Evolutionary conservation across 2,797 vertebrate genomes (phyloP), one percentile per base, ranked within the genome.

Genomic region (Paedocypris micromegethes): DNA sequence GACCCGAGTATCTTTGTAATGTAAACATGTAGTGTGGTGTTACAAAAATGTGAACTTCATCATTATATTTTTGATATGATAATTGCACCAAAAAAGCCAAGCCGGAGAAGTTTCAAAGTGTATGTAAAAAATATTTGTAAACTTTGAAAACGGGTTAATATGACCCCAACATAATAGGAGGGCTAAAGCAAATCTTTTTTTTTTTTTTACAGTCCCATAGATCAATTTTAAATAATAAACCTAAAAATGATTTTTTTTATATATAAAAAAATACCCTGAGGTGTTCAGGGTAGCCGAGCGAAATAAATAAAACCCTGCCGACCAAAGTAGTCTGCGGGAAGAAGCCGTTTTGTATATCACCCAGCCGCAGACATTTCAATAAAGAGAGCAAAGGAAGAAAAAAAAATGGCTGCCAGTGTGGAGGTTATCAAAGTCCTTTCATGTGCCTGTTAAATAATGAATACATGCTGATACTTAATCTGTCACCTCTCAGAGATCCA

Each of bases 401-500:
- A 23, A 55, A 64, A 72, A 71, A 70, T 61, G 58, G 56, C 52
- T 72, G 78, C 53, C 61, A 76, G 76, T 76, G 68, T 74, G 64
- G 55, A 67, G 63, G 73, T 64, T 77, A 74, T 82, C 77, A 74
- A 77, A 76, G 68, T 75, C 70, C 74, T 78, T 78, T 74, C 73
- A 73, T 79, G 69, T 68, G 73, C 66, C 72, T 58, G 50, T 54
- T 84, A 72, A 77, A 82, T 79, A 77, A 81, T 82, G 73, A 75
- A 78, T 77, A 74, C 65, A 68, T 44, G 64, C 57, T 78, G 77
- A 79, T 79, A 79, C 79, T 69, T 72, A 57, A 66, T 74, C 75
- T 77, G 73, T 75, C 73, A 77, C 72, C 76, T 74, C 77, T 78
- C 74, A 69, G 48, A 54, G 66, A 80, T 73, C 54, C 77, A 80